Evolutionary conservation across 2,888 invertebrate genomes (phyloP).

Genomic region (Nebria salina): DNA sequence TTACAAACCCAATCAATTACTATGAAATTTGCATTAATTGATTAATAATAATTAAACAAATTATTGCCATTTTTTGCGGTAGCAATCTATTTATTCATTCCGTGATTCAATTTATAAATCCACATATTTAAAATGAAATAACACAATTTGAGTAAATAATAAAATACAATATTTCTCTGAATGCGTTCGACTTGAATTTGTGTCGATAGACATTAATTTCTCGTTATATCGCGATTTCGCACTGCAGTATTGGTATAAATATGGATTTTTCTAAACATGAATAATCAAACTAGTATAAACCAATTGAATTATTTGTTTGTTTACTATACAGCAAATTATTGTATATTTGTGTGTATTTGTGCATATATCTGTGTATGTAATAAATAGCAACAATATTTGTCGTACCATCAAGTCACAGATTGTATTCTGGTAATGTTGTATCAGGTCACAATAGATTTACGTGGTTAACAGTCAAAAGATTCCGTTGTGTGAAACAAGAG

Average conservation of each 20-base stretch:
- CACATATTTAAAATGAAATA: too few species aligned
- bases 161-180: background rate
- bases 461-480: constrained; percentile 19
- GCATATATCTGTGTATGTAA: background rate
- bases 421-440: constrained; percentile 12
- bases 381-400: background rate
- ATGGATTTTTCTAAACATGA: background rate
- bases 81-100: too few species aligned
- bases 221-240: too few species aligned
- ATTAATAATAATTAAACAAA: too few species aligned
- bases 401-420: background rate
- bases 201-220: too few species aligned
- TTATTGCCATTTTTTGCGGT: too few species aligned
- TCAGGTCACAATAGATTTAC: constrained; percentile 21
- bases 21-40: too few species aligned
- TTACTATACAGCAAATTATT: background rate
- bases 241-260: too few species aligned
- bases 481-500: constrained; percentile 4
- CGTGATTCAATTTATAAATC: too few species aligned
- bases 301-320: background rate
- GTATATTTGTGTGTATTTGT: background rate
- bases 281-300: background rate
- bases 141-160: background rate
- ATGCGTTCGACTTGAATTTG: background rate
- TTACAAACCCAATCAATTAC: too few species aligned